A percentile compares a stretch with the other conserved stretches of the same genome.
Conservation (phyloP, 2,113 vertebrate species). For the Emydocephalus ijimae region DNA sequence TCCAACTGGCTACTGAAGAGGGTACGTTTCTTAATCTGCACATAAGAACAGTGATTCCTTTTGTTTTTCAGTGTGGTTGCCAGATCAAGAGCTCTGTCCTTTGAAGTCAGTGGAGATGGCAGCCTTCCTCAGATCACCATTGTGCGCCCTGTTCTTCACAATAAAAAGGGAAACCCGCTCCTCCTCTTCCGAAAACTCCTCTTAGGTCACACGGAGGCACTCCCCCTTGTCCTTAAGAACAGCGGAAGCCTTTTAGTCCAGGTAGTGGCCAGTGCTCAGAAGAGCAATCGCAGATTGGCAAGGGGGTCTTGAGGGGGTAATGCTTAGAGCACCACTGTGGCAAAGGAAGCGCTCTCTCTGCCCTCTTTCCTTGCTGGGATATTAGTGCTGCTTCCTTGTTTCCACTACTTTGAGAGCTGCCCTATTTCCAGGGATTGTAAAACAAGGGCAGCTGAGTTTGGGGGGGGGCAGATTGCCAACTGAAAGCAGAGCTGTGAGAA, state of each 20-base stretch:
- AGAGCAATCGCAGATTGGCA: background rate
- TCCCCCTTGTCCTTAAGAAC: slow-evolving; percentile 80
- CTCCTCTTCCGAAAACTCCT: slow-evolving; percentile 78
- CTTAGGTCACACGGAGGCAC: slow-evolving; percentile 64
- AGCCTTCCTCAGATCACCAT: slow-evolving; percentile 77
- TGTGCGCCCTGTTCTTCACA: slow-evolving; percentile 69
- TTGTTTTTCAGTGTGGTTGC: slow-evolving; percentile 48
- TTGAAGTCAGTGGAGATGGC: slow-evolving; percentile 81
- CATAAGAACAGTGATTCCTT: background rate
- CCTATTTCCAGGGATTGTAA: background rate
- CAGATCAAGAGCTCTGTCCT: slow-evolving; percentile 66
- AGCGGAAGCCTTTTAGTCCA: slow-evolving; percentile 69
- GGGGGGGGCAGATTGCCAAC: background rate
- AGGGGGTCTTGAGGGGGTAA: no score
- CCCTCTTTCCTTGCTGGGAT: background rate
- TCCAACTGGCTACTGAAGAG: background rate
- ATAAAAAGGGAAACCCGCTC: slow-evolving; percentile 67
- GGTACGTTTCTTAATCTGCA: background rate
- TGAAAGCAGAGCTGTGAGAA: background rate
- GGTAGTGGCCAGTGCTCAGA: slow-evolving; percentile 63
- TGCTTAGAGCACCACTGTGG: background rate
- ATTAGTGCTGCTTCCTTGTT: background rate
- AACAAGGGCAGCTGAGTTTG: background rate
- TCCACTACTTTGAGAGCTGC: background rate
- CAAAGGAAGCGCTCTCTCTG: background rate